phyloP scores from a whole-genome alignment of 2,888 invertebrate genomes.

The Trichogramma evanescens region DNA sequence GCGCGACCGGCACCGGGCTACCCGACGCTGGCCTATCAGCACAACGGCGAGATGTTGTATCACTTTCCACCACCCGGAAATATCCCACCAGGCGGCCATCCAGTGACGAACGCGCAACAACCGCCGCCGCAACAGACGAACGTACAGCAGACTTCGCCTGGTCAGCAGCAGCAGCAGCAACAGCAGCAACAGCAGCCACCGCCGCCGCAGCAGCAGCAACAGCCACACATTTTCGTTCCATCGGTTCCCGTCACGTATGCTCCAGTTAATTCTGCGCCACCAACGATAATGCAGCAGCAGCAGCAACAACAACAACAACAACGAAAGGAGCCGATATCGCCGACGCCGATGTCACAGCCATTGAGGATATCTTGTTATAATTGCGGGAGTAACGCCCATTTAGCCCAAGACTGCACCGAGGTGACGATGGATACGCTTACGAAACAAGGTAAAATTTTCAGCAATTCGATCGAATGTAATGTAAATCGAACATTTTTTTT shows the following conservation, averaged over 20 bases:
- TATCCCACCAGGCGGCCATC: slow-evolving; percentile 2
- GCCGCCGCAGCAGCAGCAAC: slow-evolving; percentile 26
- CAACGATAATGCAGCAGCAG: slow-evolving; percentile 30
- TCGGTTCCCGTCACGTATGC: slow-evolving; percentile 25
- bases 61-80: slow-evolving; percentile 36
- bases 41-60: slow-evolving; percentile 52
- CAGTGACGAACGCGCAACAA: too few relatives aligned
- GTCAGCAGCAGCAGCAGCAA: slow-evolving; percentile 1
- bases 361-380: slow-evolving; percentile 80
- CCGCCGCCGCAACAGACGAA: too few relatives aligned
- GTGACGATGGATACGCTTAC: slow-evolving; percentile 90
- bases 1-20: slow-evolving; percentile 28
- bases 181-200: slow-evolving; percentile 5
- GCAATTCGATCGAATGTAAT: not conserved
- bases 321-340: slow-evolving; percentile 22
- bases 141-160: not conserved
- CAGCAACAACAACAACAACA: slow-evolving; percentile 32
- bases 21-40: slow-evolving; percentile 42
- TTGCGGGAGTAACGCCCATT: slow-evolving; percentile 80
- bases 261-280: slow-evolving; percentile 13
- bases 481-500: not conserved
- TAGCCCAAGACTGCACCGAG: slow-evolving; percentile 81
- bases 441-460: slow-evolving; percentile 38
- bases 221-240: slow-evolving; percentile 24
- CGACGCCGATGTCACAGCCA: slow-evolving; percentile 52